Percentiles rank a stretch among this genome's conserved stretches.
These are phyloP conservation scores for Diplosoma virens DNA, from an alignment of 23 tunicate species.

Conservation along the genomic window DNA sequence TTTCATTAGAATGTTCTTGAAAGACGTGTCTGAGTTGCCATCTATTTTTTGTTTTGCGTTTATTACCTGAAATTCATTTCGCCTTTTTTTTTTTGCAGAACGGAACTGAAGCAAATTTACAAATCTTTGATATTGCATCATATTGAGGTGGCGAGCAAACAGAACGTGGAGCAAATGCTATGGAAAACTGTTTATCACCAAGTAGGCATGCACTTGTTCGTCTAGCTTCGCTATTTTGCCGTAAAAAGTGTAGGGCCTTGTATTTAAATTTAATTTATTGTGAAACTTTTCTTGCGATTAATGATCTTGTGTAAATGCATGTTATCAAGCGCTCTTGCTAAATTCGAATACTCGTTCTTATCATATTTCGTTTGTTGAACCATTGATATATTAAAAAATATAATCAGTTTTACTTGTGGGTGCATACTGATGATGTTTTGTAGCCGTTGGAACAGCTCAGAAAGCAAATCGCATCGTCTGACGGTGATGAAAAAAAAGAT, in stretches of 20 bases:
- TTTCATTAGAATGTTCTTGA: too few relatives aligned
- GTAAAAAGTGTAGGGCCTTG: too few relatives aligned
- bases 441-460: conserved; percentile 19
- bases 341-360: too few relatives aligned
- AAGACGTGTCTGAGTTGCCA: too few relatives aligned
- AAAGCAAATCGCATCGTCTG: neutral
- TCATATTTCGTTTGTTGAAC: too few relatives aligned
- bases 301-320: neutral
- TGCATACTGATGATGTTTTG: neutral
- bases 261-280: too few relatives aligned
- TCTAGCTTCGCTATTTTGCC: too few relatives aligned
- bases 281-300: neutral
- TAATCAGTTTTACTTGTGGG: too few relatives aligned
- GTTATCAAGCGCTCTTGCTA: too few relatives aligned
- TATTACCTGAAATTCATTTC: too few relatives aligned
- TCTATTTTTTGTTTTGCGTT: too few relatives aligned
- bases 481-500: conserved; percentile 53
- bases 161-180: conserved; percentile 67
- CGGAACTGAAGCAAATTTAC: conserved; percentile 49
- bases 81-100: conserved; percentile 44
- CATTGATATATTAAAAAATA: too few relatives aligned
- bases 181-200: conserved; percentile 85
- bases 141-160: conserved; percentile 53
- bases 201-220: conserved; percentile 41
- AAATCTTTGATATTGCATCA: conserved; percentile 46